Base-by-base conservation (phyloP, 23 tunicate species). In the Halocynthia roretzi region DNA sequence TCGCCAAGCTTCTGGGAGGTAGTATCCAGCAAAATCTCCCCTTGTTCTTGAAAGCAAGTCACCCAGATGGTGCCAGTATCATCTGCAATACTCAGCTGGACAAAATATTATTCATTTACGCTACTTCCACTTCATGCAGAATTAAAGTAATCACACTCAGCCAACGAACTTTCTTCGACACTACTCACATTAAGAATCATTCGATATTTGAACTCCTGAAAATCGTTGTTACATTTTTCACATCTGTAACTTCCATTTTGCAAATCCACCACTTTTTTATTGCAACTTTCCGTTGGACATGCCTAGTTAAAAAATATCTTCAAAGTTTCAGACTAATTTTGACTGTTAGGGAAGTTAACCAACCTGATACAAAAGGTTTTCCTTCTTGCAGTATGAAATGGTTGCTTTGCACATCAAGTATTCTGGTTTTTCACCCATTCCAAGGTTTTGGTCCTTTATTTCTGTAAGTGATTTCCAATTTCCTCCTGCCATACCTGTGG, bases 41-140 rank as follows among this genome's bases (percentile, higher is more conserved):
- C 98, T 62, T 92, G 98, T 18, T 92, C 98, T 75, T 92, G 92
- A 70, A 92, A 92, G 76, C 98, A 92, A 18, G 98, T 92, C 56
- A 82, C 87, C 98, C 98, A 92, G 14, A 82, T 70, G 78, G 80
- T 86, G 77, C 86, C 92, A 75, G 73, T 87, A 56, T 92, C 98
- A 79, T 92, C 98, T 18, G 91, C 91, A 7, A 92, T 67, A 70
- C 86, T 82, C 88, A 92, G 78, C 85, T 88, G 72, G 7, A 48
- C n/a, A 58, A 14, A 58, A 14, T 14, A 58, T n/a, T 14, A n/a
- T 58, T 58, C 1, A 58, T 58, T 58, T 58, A 2, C 1, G 4
- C 44, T 31, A 31, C 44, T 4, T 31, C 44, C 44, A 31, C 44
- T 31, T 31, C 44, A 31, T 31, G 44, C 1, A 31, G 44, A 31